Base-by-base conservation (phyloP, 92 coral and sea anemone genomes). In the Montipora capitata region DNA sequence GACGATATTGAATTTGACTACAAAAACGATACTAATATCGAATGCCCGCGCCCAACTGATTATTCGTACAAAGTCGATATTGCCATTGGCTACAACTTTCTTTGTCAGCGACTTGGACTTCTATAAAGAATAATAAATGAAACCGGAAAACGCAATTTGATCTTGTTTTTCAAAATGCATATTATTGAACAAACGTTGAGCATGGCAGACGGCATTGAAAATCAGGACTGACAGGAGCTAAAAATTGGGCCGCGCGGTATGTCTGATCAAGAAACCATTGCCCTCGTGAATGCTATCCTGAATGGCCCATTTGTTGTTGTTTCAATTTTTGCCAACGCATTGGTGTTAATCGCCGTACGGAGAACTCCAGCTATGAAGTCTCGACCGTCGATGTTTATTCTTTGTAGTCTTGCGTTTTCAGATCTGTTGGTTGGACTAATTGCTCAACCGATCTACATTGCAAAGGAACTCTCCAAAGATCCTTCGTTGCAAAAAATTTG, bases 331-430 rank as follows among this genome's bases (percentile, higher is more conserved):
- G 85, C 75, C 15, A 80, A 80, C n/a, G 51, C 85, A 27, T 49
- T 67, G 51, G 64, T 80, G 9, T 39, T 80, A 61, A 48, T 13
- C 3, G 76, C 85, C 5, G 18, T 80, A 10, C 3, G 7, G 7
- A 80, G 64, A 52, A 67, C 65, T 68, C 39, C 85, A 13, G 51
- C 85, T 45, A 66, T 80, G 48, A 44, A 58, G 38, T 52, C 83
- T 17, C 42, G n/a, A 0, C 42, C 40, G 2, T 12, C 85, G 2
- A 48, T 67, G 51, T 35, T 35, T 5, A 49, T 80, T 43, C 64
- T 80, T 0, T 45, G 76, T n/a, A 67, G 85, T 80, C 75, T 80
- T 1, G 65, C 85, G 27, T 65, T 80, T 8, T 80, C 85, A 4
- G 85, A 80, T 41, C 75, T 66, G 4, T 35, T 80, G 4, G 85